Conservation (phyloP, 2,797 vertebrate species). For the Fistularia tabacaria region DNA sequence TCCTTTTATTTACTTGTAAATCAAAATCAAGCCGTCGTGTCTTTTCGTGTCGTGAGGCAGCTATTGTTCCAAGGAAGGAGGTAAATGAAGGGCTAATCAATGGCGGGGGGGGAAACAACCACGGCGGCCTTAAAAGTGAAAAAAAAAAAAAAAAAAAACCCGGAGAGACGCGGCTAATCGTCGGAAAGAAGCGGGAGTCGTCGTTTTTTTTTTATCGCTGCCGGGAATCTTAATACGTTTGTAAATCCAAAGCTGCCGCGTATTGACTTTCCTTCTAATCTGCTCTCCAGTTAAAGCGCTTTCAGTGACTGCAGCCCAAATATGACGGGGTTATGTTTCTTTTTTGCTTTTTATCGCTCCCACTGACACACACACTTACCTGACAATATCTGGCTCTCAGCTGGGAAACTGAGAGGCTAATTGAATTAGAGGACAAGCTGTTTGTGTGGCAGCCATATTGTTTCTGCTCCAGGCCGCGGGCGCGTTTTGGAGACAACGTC, state of each 20-base stretch:
- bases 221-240: conserved; percentile 71
- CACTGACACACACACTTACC: neutral
- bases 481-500: no score
- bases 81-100: no score
- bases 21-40: no score
- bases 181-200: neutral
- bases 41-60: no score
- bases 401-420: conserved; percentile 29
- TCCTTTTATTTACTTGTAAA: no score
- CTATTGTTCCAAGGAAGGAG: no score
- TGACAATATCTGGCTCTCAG: conserved; percentile 36
- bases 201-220: conserved; percentile 58
- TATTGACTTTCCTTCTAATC: conserved; percentile 62
- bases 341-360: neutral
- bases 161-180: no score
- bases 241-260: conserved; percentile 69
- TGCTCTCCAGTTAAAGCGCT: conserved; percentile 58
- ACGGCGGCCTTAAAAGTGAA: no score
- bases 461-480: no score
- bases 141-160: no score
- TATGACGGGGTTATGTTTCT: conserved; percentile 17
- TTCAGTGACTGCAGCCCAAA: conserved; percentile 24
- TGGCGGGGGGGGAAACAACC: no score
- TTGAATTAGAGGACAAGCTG: no score
- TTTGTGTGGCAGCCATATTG: conserved; percentile 45